phyloP scores from a whole-genome alignment of 2,113 vertebrate genomes.

The Phodopus roborovskii region DNA sequence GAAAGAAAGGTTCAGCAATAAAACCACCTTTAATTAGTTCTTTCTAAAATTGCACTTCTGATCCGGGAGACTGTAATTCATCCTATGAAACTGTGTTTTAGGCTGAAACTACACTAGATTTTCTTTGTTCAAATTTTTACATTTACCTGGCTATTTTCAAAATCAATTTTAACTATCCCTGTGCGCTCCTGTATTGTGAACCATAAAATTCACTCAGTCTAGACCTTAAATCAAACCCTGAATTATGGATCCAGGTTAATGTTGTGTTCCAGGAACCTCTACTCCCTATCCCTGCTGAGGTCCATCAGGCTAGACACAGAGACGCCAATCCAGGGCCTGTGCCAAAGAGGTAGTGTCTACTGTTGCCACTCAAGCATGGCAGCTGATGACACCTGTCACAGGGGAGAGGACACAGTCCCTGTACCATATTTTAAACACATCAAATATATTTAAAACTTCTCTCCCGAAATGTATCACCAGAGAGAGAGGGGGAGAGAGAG shows the following conservation, averaged over 20 bases:
- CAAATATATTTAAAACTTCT: neutral
- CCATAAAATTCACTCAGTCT: neutral
- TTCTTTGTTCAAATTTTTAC: constrained; percentile 29
- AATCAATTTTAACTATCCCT: constrained; percentile 13
- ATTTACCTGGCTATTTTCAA: constrained; percentile 46
- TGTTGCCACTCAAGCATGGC: neutral
- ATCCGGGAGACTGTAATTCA: neutral
- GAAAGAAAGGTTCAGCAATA: neutral
- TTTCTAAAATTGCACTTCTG: neutral
- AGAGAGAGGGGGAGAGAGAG: too few relatives aligned
- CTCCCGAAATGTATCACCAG: neutral
- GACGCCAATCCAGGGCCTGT: neutral
- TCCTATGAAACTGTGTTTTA: neutral
- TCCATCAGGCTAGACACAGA: neutral
- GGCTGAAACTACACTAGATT: neutral
- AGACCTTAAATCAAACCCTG: neutral
- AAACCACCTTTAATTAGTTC: neutral
- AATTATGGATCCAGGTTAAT: neutral
- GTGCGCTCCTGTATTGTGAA: constrained; percentile 1
- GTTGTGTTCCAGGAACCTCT: neutral
- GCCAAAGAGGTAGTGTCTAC: accelerated
- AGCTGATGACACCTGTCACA: accelerated
- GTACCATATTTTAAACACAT: neutral
- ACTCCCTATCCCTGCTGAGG: neutral
- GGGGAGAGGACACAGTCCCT: accelerated